Percentiles rank a stretch among this genome's conserved stretches.
Evolutionary conservation across 2,888 invertebrate genomes (phyloP).

Genomic region (Tineola bisselliella): DNA sequence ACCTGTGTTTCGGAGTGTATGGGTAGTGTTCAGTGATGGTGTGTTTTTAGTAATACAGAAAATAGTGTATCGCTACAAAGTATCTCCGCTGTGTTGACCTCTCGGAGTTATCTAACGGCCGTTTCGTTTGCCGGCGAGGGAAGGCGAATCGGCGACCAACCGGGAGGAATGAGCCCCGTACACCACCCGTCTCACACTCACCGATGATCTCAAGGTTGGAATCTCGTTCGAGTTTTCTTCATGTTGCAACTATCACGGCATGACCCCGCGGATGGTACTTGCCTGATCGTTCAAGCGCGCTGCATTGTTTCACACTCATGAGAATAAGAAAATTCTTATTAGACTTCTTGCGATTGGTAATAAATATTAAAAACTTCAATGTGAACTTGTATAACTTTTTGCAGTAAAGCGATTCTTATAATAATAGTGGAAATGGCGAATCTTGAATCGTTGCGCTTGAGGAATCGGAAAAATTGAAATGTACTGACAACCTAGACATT

Average conservation of each 20-base stretch:
- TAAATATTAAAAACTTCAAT: slow-evolving; percentile 9
- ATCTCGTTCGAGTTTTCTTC: slow-evolving; percentile 25
- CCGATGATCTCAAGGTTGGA: slow-evolving; percentile 68
- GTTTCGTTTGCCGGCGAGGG: slow-evolving; percentile 59
- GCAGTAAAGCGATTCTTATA: slow-evolving; percentile 8
- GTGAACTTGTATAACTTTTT: slow-evolving; percentile 7
- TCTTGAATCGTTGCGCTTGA: slow-evolving; percentile 7
- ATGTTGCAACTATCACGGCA: slow-evolving; percentile 6
- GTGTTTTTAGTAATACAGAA: slow-evolving; percentile 63
- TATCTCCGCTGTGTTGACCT: slow-evolving; percentile 51
- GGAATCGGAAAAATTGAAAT: background rate
- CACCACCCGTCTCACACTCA: slow-evolving; percentile 57
- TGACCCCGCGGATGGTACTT: slow-evolving; percentile 19
- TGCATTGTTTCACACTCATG: slow-evolving; percentile 11
- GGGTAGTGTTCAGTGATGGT: slow-evolving; percentile 61
- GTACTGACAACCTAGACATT: slow-evolving; percentile 11
- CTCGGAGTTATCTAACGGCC: slow-evolving; percentile 56
- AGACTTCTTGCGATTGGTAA: slow-evolving; percentile 1
- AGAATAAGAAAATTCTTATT: slow-evolving; percentile 12
- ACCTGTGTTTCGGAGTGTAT: slow-evolving; percentile 40
- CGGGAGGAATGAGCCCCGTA: slow-evolving; percentile 68
- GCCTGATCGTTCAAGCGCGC: slow-evolving; percentile 4
- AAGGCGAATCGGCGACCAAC: slow-evolving; percentile 51
- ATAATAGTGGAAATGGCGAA: background rate
- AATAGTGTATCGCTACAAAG: slow-evolving; percentile 62